Percentiles rank a stretch among this genome's conserved stretches.
Conservation (phyloP, 1,140 invertebrate genomes). For the Leptestheria dahalacensis region DNA sequence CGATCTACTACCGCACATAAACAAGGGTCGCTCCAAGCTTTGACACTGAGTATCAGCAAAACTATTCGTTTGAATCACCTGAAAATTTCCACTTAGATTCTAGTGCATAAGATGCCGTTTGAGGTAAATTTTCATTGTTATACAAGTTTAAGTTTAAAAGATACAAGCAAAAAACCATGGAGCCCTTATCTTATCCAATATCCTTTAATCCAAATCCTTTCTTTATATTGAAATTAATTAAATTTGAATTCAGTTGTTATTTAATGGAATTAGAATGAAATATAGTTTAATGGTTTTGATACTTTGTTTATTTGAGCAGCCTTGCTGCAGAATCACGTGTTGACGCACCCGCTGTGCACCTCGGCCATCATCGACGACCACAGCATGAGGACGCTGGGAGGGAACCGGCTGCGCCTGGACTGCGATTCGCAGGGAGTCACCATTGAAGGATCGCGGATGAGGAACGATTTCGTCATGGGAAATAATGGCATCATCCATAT, state of each 20-base stretch:
- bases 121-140: too few species aligned
- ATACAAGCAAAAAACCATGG: too few species aligned
- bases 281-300: too few species aligned
- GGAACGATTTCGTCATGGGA: constrained; percentile 26
- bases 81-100: too few species aligned
- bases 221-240: not conserved
- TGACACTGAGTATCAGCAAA: not conserved
- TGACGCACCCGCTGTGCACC: constrained; percentile 32
- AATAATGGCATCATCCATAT: constrained; percentile 33
- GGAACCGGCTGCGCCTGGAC: constrained; percentile 25
- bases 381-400: constrained; percentile 26
- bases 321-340: constrained; percentile 31
- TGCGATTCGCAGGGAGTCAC: constrained; percentile 28
- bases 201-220: not conserved
- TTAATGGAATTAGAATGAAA: not conserved
- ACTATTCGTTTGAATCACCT: too few species aligned
- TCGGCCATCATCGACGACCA: constrained; percentile 32
- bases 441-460: constrained; percentile 25
- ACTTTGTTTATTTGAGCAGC: constrained; percentile 23
- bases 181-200: too few species aligned
- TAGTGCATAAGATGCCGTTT: too few species aligned
- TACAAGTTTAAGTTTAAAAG: too few species aligned
- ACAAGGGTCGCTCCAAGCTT: not conserved
- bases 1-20: not conserved
- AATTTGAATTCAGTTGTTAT: too few species aligned